phyloP scores from a whole-genome alignment of 2,888 invertebrate genomes.

The Thymelicus sylvestris region DNA sequence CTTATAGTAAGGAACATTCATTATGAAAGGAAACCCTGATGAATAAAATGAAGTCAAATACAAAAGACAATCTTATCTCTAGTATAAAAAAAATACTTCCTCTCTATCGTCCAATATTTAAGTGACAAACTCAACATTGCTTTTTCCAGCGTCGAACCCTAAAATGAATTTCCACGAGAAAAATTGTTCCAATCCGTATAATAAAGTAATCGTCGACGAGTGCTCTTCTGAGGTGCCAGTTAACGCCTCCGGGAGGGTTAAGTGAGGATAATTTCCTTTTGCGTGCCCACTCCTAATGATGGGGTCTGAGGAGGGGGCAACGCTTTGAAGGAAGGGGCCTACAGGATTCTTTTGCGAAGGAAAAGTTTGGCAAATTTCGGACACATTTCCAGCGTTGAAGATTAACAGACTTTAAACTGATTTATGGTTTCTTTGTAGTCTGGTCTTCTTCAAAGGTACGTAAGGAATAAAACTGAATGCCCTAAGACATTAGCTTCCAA shows the following conservation, averaged over 20 bases:
- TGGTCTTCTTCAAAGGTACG: not conserved
- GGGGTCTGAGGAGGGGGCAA: conserved; percentile 51
- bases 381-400: conserved; percentile 43
- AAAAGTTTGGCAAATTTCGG: conserved; percentile 41
- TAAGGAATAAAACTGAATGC: not conserved
- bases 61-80: conserved; percentile 40
- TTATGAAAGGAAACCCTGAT: not conserved
- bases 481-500: conserved; percentile 44
- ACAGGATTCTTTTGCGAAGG: conserved; percentile 47
- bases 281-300: conserved; percentile 81
- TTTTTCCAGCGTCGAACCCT: conserved; percentile 30
- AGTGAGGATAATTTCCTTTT: conserved; percentile 84
- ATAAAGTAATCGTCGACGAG: conserved; percentile 79
- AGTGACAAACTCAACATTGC: conserved; percentile 34
- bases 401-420: conserved; percentile 12
- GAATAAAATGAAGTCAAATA: not conserved
- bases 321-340: conserved; percentile 49
- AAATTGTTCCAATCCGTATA: conserved; percentile 78
- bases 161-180: conserved; percentile 59
- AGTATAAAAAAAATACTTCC: conserved; percentile 22
- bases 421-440: not conserved
- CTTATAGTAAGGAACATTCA: not conserved
- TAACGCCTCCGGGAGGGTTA: conserved; percentile 83
- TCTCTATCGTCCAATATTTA: conserved; percentile 23
- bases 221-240: conserved; percentile 81